These are phyloP conservation scores for Colletes latitarsis DNA, from an alignment of 1,140 invertebrate genomes.

Conservation along the genomic window DNA sequence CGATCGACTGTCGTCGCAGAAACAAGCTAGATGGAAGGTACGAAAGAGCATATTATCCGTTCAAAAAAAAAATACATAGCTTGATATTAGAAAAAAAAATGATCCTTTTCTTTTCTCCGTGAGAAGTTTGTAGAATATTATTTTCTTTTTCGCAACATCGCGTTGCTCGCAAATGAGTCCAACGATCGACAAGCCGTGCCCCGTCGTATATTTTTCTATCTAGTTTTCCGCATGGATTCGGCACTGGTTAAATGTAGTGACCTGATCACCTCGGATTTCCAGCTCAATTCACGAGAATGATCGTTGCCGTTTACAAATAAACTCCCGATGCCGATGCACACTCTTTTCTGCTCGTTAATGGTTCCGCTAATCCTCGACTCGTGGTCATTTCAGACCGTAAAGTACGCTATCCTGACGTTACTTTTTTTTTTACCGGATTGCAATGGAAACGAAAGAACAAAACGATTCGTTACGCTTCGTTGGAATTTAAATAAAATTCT, in stretches of 20 bases:
- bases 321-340: not conserved
- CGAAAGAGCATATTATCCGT: too few species aligned
- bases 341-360: not conserved
- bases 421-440: not conserved
- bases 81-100: too few species aligned
- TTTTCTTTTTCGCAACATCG: not conserved
- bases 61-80: too few species aligned
- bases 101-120: too few species aligned
- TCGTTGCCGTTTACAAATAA: slow-evolving; percentile 19
- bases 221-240: slow-evolving; percentile 11
- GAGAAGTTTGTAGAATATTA: too few species aligned
- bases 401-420: not conserved
- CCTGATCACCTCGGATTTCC: slow-evolving; percentile 37
- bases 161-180: not conserved
- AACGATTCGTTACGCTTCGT: not conserved
- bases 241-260: slow-evolving; percentile 24
- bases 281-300: slow-evolving; percentile 37
- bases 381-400: not conserved
- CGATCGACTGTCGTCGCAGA: too few species aligned
- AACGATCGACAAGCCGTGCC: slow-evolving; percentile 2
- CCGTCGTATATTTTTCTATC: slow-evolving; percentile 12
- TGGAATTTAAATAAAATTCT: not conserved
- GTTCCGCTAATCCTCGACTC: not conserved
- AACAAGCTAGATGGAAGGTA: too few species aligned
- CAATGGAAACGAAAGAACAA: not conserved